Percentiles rank a stretch among this genome's conserved stretches.
Evolutionary conservation across 2,888 invertebrate genomes (phyloP).

Genomic region (Acanthosepion pharaonis): DNA sequence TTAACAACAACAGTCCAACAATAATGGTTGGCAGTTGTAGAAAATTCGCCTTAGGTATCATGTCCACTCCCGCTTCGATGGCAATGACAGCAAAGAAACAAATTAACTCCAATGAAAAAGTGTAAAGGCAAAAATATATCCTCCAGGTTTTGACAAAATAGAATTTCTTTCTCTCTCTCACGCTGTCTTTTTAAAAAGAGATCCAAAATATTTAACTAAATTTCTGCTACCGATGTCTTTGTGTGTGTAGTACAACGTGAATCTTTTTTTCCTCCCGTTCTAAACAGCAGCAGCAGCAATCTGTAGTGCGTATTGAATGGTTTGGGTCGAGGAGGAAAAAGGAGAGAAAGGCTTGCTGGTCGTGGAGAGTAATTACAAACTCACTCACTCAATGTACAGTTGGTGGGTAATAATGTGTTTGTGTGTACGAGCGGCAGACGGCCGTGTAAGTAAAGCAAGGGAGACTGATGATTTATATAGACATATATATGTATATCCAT

Average conservation of each 20-base stretch:
- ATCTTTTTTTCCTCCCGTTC: neutral
- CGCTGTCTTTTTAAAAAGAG: neutral
- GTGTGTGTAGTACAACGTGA: neutral
- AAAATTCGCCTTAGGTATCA: slow-evolving; percentile 9
- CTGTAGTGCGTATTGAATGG: neutral
- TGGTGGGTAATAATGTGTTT: neutral
- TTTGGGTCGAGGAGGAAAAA: neutral
- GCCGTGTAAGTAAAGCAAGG: neutral
- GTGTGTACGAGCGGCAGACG: neutral
- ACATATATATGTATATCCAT: too few relatives aligned
- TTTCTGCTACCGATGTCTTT: neutral
- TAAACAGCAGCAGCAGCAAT: neutral
- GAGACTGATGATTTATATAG: neutral
- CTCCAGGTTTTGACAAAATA: slow-evolving; percentile 13
- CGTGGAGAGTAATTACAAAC: neutral
- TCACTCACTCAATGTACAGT: neutral
- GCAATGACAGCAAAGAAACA: neutral
- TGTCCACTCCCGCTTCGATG: slow-evolving; percentile 12
- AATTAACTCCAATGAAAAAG: slow-evolving; percentile 33
- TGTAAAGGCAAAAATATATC: slow-evolving; percentile 20
- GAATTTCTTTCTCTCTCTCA: too few relatives aligned
- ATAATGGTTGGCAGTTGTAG: slow-evolving; percentile 21
- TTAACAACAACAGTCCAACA: neutral
- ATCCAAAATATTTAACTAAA: neutral
- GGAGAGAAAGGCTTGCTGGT: neutral